phyloP scores from a whole-genome alignment of 2,797 vertebrate species.

The Hippocampus kuda region DNA sequence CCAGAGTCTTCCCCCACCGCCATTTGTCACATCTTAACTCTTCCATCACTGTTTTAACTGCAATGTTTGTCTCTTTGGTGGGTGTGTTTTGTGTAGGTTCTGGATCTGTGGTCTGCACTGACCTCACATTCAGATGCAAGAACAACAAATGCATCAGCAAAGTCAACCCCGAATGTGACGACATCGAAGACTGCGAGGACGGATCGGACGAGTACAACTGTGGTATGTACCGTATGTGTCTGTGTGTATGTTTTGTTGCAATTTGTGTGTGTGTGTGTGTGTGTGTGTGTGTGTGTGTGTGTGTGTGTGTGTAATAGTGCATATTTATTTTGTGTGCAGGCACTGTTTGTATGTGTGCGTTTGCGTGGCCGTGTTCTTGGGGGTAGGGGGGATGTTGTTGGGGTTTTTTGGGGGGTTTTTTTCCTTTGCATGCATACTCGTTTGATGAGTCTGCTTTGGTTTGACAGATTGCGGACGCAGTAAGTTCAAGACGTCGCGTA shows the following conservation, averaged over 20 bases:
- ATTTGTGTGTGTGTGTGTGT: neutral
- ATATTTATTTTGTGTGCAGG: neutral
- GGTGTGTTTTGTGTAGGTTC: neutral
- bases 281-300: neutral
- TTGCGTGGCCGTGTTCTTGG: neutral
- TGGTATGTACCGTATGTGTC: slow-evolving; percentile 48
- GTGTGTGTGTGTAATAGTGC: neutral
- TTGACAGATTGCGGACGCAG: slow-evolving; percentile 75
- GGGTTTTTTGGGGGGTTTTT: neutral
- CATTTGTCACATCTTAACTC: neutral
- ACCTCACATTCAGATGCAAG: slow-evolving; percentile 69
- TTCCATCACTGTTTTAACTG: neutral
- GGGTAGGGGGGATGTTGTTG: no score
- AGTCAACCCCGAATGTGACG: slow-evolving; percentile 81
- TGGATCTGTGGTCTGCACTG: slow-evolving; percentile 54
- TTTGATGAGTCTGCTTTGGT: neutral
- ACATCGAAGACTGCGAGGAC: slow-evolving; percentile 72
- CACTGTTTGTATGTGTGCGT: neutral
- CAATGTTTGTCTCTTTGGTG: neutral
- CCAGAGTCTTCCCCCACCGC: no score
- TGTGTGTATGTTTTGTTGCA: neutral
- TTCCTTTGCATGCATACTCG: neutral
- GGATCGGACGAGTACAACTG: slow-evolving; percentile 81
- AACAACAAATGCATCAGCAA: slow-evolving; percentile 74
- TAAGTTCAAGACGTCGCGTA: slow-evolving; percentile 67